These are phyloP conservation scores for Volucella bombylans DNA, from an alignment of 2,888 invertebrate species.

Conservation along the genomic window DNA sequence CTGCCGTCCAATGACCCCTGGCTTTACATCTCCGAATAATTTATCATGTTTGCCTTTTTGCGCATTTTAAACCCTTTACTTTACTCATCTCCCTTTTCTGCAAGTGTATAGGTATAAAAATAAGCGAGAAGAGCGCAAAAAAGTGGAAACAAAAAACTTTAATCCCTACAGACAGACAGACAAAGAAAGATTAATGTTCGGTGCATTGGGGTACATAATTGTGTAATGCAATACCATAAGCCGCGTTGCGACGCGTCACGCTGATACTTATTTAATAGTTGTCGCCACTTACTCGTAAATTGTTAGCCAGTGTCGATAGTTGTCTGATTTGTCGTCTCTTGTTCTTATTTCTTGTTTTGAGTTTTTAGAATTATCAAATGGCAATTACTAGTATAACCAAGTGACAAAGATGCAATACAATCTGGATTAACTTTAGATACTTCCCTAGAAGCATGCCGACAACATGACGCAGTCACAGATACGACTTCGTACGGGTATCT, in stretches of 20 bases:
- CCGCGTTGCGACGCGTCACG: too few relatives aligned
- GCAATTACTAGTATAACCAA: conserved; percentile 34
- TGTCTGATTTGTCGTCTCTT: too few relatives aligned
- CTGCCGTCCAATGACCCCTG: conserved; percentile 29
- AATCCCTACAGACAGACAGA: conserved; percentile 13
- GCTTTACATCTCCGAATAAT: conserved; percentile 20
- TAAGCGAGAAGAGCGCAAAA: too few relatives aligned
- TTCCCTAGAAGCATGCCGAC: not conserved
- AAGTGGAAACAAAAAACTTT: not conserved
- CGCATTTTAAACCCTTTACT: not conserved
- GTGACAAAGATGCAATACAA: conserved; percentile 26
- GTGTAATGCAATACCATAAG: conserved; percentile 18
- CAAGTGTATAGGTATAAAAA: too few relatives aligned
- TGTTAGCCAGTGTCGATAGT: not conserved
- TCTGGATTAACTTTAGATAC: conserved; percentile 11
- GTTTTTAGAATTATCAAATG: conserved; percentile 32
- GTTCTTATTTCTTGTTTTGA: not conserved
- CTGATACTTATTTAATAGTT: conserved; percentile 7
- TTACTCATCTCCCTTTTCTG: too few relatives aligned
- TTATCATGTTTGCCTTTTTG: conserved; percentile 30
- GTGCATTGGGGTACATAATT: conserved; percentile 36
- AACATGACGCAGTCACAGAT: not conserved
- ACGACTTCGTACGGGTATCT: not conserved
- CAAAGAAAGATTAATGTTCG: conserved; percentile 38
- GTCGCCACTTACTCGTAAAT: conserved; percentile 1